phyloP scores from a whole-genome alignment of 2,888 invertebrate genomes.

The Drosophila planitibia region DNA sequence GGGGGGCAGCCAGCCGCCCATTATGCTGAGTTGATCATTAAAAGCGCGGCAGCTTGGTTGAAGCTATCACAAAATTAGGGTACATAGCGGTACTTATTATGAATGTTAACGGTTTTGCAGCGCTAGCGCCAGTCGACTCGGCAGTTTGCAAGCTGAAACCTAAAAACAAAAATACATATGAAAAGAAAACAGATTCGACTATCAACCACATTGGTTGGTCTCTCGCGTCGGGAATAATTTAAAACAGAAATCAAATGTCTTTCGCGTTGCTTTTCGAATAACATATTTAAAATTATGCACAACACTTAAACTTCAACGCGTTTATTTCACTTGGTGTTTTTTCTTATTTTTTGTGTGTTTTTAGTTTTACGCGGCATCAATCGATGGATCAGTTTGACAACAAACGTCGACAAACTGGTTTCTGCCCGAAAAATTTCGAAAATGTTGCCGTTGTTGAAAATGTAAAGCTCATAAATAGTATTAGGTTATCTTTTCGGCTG shows the following conservation, averaged over 20 bases:
- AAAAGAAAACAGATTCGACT: constrained; percentile 51
- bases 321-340: constrained; percentile 56
- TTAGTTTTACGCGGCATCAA: constrained; percentile 32
- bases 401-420: constrained; percentile 73
- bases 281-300: constrained; percentile 79
- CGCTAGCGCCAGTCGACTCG: constrained; percentile 48
- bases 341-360: constrained; percentile 5
- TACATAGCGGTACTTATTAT: constrained; percentile 83
- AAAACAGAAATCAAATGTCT: constrained; percentile 72
- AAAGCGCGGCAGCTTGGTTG: constrained; percentile 63
- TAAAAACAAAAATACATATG: constrained; percentile 7
- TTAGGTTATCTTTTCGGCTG: constrained; percentile 45
- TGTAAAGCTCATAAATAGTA: constrained; percentile 74
- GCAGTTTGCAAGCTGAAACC: constrained; percentile 55
- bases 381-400: constrained; percentile 75
- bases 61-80: constrained; percentile 75
- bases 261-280: constrained; percentile 59
- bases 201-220: constrained; percentile 50
- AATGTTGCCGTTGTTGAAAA: constrained; percentile 67
- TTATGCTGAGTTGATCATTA: constrained; percentile 74
- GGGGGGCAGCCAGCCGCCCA: constrained; percentile 3
- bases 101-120: constrained; percentile 83
- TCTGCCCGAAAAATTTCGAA: constrained; percentile 67
- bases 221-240: constrained; percentile 65
- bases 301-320: constrained; percentile 81